These are phyloP conservation scores for Menidia beryllina DNA, from an alignment of 2,113 vertebrate species.

Conservation along the genomic window DNA sequence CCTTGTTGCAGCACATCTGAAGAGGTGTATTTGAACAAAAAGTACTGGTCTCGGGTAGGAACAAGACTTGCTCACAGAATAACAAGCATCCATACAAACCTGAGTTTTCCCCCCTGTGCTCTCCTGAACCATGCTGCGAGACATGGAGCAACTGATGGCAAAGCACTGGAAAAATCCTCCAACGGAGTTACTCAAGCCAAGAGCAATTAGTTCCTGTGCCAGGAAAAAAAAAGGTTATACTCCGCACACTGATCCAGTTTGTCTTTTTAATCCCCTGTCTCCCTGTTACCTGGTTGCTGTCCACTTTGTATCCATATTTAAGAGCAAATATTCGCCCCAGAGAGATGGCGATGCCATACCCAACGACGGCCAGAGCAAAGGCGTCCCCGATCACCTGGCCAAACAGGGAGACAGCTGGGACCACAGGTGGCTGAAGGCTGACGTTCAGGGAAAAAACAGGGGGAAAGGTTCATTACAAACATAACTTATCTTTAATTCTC, in stretches of 20 bases:
- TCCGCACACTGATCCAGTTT: not conserved
- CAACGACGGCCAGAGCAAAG: slow-evolving; percentile 92
- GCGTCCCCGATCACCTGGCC: slow-evolving; percentile 86
- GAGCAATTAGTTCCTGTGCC: slow-evolving; percentile 89
- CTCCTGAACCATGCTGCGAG: slow-evolving; percentile 91
- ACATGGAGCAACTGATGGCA: slow-evolving; percentile 95
- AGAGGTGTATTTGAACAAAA: no score
- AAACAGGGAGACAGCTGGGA: slow-evolving; percentile 79
- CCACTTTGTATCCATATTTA: slow-evolving; percentile 94
- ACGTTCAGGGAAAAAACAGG: slow-evolving; percentile 11
- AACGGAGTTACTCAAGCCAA: slow-evolving; percentile 89
- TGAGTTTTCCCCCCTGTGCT: slow-evolving; percentile 92
- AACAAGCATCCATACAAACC: slow-evolving; percentile 74
- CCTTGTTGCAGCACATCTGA: no score
- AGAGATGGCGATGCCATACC: slow-evolving; percentile 94
- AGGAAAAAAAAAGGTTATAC: slow-evolving; percentile 1
- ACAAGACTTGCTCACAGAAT: not conserved
- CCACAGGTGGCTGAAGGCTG: slow-evolving; percentile 86
- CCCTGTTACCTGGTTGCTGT: slow-evolving; percentile 92
- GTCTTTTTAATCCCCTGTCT: not conserved
- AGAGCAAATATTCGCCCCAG: slow-evolving; percentile 94
- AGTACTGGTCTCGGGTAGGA: not conserved
- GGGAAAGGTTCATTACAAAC: not conserved
- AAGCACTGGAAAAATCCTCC: slow-evolving; percentile 93
- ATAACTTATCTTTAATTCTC: not conserved